Evolutionary conservation across 1,140 invertebrate genomes (phyloP).

Genomic region (Melanaphis sacchari): DNA sequence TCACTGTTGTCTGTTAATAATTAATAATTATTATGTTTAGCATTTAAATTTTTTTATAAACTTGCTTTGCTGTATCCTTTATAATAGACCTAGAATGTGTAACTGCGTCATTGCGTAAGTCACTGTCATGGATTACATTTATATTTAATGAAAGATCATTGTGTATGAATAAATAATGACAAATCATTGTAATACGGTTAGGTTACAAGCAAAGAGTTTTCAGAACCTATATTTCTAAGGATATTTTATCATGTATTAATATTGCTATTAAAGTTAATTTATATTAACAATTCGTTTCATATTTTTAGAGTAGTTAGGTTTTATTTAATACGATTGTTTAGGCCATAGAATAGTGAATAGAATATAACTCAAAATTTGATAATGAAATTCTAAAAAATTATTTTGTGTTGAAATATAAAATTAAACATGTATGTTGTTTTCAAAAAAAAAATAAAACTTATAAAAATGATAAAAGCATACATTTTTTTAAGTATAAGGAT

Average conservation of each 20-base stretch:
- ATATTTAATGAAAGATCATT: not conserved
- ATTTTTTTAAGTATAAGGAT: no score
- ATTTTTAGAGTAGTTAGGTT: no score
- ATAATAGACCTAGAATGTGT: not conserved
- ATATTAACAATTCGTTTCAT: no score
- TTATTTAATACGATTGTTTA: no score
- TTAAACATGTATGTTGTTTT: no score
- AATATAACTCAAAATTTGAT: no score
- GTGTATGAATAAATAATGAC: not conserved
- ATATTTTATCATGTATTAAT: not conserved
- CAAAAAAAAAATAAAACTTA: no score
- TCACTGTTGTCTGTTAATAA: not conserved
- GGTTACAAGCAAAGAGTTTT: not conserved
- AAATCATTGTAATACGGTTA: not conserved
- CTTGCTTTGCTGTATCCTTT: not conserved
- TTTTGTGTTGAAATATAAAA: no score
- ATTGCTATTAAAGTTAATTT: not conserved
- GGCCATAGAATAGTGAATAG: no score
- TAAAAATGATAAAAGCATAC: no score
- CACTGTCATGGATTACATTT: not conserved
- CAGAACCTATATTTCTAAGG: not conserved
- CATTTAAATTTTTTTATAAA: not conserved
- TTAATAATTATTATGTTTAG: not conserved
- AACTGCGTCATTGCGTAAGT: not conserved
- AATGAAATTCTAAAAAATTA: no score